Evolutionary conservation across 30 jellyfish, hydroid and myxozoan species (phyloP), one percentile per base, ranked within the genome.

Genomic region (Catostylus mosaicus): DNA sequence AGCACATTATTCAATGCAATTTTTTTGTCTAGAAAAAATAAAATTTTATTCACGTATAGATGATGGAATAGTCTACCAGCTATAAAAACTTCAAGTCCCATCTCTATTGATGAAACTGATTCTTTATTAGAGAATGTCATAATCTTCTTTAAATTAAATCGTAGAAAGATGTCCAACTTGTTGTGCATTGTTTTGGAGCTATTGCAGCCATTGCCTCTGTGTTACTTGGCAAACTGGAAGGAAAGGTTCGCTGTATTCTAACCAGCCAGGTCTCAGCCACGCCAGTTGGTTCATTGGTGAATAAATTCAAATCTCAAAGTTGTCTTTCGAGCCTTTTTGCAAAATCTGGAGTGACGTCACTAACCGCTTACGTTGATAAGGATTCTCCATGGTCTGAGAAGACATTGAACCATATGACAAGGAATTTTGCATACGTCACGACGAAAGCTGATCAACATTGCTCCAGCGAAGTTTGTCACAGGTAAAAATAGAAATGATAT

Each of bases 391-490:
- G 71, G 71, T 33, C 64, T 19, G 88, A 66, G 24, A 81, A 67
- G 27, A 24, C 76, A 8, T 67, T 64, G 36, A 81, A 67, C 33
- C 37, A 18, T 10, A 30, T 81, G 65, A 35, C 83, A 7, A 54
- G 76, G 46, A 51, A 27, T 19, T 47, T 67, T 38, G 84, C 91
- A 0, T 33, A 38, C 12, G 67, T 37, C 29, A 16, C 73, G 19
- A 81, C 91, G 57, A 16, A 30, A 31, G 73, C 64, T 7, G 20
- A 46, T 52, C 75, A 81, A 38, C 79, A 81, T 26, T 81, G 91
- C 67, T 37, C 76, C 27, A 81, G 84, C 50, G 83, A 66, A 22
- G 77, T 67, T 31, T 81, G 91, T 50, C 91, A 81, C 91, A 81
- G 91, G 91, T 67, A 65, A 38, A 62, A 62, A 50, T 20, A 14